Base-by-base conservation (phyloP, 1,140 invertebrate genomes). In the Drosophila kohkoa region DNA sequence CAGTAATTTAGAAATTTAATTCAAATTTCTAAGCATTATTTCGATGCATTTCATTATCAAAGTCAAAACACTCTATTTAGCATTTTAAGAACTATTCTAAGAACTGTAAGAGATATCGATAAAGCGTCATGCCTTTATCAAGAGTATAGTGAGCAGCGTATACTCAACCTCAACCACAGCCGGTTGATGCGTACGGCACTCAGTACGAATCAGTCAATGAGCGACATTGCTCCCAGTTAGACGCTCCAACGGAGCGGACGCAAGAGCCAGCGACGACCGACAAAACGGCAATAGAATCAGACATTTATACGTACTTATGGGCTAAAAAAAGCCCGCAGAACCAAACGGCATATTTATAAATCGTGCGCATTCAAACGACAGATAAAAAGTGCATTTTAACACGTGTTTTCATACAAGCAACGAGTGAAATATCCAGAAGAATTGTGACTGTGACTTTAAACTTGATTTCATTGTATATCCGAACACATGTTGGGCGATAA, bases 371-470 rank as follows among this genome's bases (percentile, higher is more conserved):
- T 57, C 6, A 6, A 35, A 11, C 8, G 15, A 10, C 60, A 66
- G 28, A 74, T 80, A 70, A 52, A 80, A 82, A 80, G 83, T 88
- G 83, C 77, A 80, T 72, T 77, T 32, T n/a, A 72, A 60, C 83
- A 88, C 83, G 80, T 88, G 69, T 46, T 35, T 25, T 8, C 16
- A 5, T 13, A 5, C 38, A n/a, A 79, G 57, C 59, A 65, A 48
- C 13, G 43, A 54, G n/a, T 20, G 0, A 28, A 75, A 51, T 41
- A 52, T 58, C 32, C 5, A 13, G 16, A 16, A 1, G 20, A 43
- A 52, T 51, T 32, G 10, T 38, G 13, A 49, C 28, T 30, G 35
- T 38, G 35, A 38, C 35, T 38, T 4, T 20, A 73, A 75, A 35
- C 1, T 3, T 11, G 20, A 41, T 69, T 51, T 13, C 5, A 11